A percentile compares a stretch with the other conserved stretches of the same genome.
Evolutionary conservation across 2,113 vertebrate genomes (phyloP).

Genomic region (Oncorhynchus nerka): DNA sequence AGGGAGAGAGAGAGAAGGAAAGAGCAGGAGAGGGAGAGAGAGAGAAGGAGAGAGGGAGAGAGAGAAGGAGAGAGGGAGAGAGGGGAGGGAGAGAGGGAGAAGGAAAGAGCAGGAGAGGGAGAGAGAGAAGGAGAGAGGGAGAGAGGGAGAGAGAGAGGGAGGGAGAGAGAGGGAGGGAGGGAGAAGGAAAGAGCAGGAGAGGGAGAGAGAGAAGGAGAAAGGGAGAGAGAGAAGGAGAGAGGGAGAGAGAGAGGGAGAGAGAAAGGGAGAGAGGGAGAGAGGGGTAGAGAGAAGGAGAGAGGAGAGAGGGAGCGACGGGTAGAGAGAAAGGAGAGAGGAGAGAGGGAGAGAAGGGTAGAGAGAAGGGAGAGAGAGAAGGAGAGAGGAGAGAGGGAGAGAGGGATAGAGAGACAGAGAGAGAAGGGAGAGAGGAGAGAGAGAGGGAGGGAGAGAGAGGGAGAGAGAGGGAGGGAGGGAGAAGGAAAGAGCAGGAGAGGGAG

Average conservation of each 20-base stretch:
- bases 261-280: accelerated
- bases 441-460: conserved; percentile 27
- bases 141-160: background rate
- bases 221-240: too few relatives aligned
- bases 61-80: too few relatives aligned
- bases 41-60: too few relatives aligned
- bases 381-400: conserved; percentile 11
- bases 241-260: too few relatives aligned
- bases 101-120: too few relatives aligned
- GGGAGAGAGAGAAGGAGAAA: accelerated
- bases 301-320: too few relatives aligned
- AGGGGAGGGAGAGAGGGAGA: too few relatives aligned
- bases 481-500: too few relatives aligned
- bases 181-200: background rate
- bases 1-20: too few relatives aligned
- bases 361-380: conserved; percentile 24
- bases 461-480: too few relatives aligned
- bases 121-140: conserved; percentile 36
- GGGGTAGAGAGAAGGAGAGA: conserved; percentile 29
- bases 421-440: background rate
- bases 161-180: conserved; percentile 30
- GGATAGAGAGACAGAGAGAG: background rate
- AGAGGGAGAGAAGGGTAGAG: conserved; percentile 34
- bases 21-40: too few relatives aligned
- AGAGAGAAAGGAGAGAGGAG: conserved; percentile 16